A percentile compares a stretch with the other conserved stretches of the same genome.
Conservation (phyloP, 2,113 vertebrate species). For the Ciconia maguari region DNA sequence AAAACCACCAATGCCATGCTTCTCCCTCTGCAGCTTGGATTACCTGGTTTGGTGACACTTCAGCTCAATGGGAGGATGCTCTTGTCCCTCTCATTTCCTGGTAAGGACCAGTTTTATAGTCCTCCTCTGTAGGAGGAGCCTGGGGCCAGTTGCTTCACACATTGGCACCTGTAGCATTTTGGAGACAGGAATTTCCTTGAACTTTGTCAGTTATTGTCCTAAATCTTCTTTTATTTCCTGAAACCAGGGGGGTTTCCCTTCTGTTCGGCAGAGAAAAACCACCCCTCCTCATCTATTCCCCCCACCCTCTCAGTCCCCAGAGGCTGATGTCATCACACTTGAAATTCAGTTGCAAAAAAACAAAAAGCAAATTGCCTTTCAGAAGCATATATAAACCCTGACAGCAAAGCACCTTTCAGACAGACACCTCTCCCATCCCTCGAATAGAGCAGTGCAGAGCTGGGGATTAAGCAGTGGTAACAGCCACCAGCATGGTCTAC, state of each 20-base stretch:
- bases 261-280: not conserved
- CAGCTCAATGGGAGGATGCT: conserved; percentile 38
- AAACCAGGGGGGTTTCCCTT: not conserved
- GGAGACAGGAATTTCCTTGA: conserved; percentile 32
- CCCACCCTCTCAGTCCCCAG: conserved; percentile 41
- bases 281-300: conserved; percentile 18
- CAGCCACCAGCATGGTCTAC: conserved; percentile 57
- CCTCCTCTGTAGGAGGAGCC: conserved; percentile 51
- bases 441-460: not conserved
- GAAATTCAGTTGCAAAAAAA: conserved; percentile 33
- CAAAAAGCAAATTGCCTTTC: conserved; percentile 54
- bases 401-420: conserved; percentile 31
- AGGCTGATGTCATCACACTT: conserved; percentile 63
- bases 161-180: conserved; percentile 32
- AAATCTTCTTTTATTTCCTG: conserved; percentile 10
- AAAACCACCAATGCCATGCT: not conserved
- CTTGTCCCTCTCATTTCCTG: conserved; percentile 69
- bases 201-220: conserved; percentile 10
- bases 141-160: conserved; percentile 1
- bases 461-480: not conserved
- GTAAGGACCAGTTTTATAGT: conserved; percentile 58
- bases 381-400: conserved; percentile 60
- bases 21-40: conserved; percentile 3
- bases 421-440: conserved; percentile 18
- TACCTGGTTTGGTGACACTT: conserved; percentile 63